phyloP scores from a whole-genome alignment of 2,888 invertebrate genomes.

The Byasa hedistus region DNA sequence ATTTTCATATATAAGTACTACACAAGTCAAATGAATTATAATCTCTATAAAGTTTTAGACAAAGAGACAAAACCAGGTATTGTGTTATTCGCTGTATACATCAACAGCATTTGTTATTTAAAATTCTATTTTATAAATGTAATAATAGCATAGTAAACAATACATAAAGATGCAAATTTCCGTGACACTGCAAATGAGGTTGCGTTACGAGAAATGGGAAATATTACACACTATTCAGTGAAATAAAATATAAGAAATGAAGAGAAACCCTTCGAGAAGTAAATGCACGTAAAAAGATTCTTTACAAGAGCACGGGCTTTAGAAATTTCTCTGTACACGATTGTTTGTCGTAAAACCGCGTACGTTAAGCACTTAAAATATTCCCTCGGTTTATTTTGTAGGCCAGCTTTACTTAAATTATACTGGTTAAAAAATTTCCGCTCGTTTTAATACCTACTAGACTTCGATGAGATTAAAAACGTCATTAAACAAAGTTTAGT shows the following conservation, averaged over 20 bases:
- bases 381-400: constrained; percentile 19
- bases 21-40: too few species aligned
- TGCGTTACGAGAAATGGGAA: constrained; percentile 39
- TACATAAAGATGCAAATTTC: background rate
- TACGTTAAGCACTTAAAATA: constrained; percentile 19
- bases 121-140: too few species aligned
- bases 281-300: constrained; percentile 21
- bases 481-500: too few species aligned
- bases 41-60: too few species aligned
- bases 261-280: constrained; percentile 16
- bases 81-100: background rate
- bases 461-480: background rate
- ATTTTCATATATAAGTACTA: too few species aligned
- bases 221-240: constrained; percentile 32
- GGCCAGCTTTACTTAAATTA: constrained; percentile 16
- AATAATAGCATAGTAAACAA: too few species aligned
- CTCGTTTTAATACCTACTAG: background rate
- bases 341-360: constrained; percentile 21
- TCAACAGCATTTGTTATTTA: background rate
- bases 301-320: constrained; percentile 10
- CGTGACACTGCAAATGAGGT: constrained; percentile 11
- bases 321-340: constrained; percentile 17
- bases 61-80: too few species aligned
- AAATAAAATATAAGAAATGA: constrained; percentile 23
- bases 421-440: background rate